phyloP scores from a whole-genome alignment of 2,113 vertebrate species.

The Gnathonemus echidnorhynchus region DNA sequence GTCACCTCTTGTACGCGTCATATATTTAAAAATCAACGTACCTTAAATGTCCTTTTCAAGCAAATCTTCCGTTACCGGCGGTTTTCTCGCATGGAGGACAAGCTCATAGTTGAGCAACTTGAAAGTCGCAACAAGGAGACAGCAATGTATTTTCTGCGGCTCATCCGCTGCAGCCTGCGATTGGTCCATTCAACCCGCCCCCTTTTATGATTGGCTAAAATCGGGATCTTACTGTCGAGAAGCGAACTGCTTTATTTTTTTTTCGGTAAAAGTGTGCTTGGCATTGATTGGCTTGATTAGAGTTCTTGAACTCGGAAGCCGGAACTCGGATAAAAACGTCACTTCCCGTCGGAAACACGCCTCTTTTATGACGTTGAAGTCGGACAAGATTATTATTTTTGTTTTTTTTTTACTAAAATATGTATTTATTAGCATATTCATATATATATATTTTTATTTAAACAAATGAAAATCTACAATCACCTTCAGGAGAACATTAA shows the following conservation, averaged over 20 bases:
- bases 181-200: neutral
- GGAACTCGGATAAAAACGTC: too few relatives aligned
- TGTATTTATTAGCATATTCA: too few relatives aligned
- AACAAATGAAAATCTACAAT: too few relatives aligned
- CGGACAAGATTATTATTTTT: too few relatives aligned
- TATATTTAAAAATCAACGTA: neutral
- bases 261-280: neutral
- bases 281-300: neutral
- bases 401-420: too few relatives aligned
- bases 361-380: too few relatives aligned
- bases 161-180: neutral
- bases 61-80: neutral
- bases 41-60: neutral
- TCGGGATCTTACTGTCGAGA: neutral
- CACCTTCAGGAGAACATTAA: too few relatives aligned
- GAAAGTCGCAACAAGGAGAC: neutral
- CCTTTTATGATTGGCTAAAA: slow-evolving; percentile 4
- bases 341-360: too few relatives aligned
- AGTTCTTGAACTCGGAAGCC: too few relatives aligned
- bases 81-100: neutral
- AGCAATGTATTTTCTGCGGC: neutral
- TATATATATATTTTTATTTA: too few relatives aligned
- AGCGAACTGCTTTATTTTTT: neutral
- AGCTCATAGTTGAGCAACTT: neutral
- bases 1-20: neutral